Evolutionary conservation across 2,797 vertebrate species (phyloP).

Genomic region (Paramormyrops hopkinsi): DNA sequence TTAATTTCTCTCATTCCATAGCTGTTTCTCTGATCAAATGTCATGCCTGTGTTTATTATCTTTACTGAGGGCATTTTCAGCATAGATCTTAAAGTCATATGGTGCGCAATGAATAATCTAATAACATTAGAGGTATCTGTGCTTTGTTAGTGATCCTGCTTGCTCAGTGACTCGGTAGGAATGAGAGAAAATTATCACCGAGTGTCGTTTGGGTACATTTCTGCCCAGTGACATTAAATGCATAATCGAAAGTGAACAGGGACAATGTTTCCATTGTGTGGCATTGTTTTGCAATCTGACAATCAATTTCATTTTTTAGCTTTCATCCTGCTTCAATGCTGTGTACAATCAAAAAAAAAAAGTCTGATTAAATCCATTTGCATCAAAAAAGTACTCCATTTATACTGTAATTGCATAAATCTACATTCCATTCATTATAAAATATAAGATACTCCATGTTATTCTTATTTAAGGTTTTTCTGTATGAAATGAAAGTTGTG

Average conservation of each 20-base stretch:
- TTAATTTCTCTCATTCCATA: background rate
- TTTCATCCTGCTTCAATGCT: background rate
- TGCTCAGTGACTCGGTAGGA: background rate
- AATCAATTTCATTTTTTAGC: background rate
- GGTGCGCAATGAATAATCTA: background rate
- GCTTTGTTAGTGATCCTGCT: background rate
- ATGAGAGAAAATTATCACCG: background rate
- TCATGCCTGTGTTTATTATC: background rate
- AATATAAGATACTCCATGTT: background rate
- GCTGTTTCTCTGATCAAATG: background rate
- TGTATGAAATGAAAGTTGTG: background rate
- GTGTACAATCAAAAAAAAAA: constrained; percentile 6
- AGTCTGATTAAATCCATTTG: constrained; percentile 3
- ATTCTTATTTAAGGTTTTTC: background rate
- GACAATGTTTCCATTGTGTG: background rate
- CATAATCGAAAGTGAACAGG: background rate
- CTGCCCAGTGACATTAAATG: background rate
- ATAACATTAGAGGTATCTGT: background rate
- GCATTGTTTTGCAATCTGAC: background rate
- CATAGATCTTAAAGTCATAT: background rate
- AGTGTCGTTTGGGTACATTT: background rate
- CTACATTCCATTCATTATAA: background rate
- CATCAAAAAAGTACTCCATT: background rate
- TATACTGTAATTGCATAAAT: background rate
- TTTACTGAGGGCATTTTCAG: background rate